Conservation (phyloP, 1,140 invertebrate species). For the Bicyclus anynana region DNA sequence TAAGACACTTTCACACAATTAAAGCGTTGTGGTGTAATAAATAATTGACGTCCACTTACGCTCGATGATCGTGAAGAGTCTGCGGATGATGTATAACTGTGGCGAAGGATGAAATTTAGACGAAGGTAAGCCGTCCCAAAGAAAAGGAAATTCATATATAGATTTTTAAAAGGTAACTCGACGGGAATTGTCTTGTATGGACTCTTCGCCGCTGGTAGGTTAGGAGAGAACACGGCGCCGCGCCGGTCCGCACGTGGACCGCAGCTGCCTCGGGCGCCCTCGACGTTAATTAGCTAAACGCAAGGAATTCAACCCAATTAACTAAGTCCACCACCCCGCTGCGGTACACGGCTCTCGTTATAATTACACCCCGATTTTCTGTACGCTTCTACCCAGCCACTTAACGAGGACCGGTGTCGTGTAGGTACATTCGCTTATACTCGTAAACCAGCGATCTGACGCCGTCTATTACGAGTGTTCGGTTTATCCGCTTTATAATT, state of each 20-base stretch:
- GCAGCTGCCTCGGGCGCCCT: constrained; percentile 46
- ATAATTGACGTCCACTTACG: not conserved
- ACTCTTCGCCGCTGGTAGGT: no score
- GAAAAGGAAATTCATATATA: no score
- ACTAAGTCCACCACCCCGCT: constrained; percentile 28
- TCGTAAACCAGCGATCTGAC: not conserved
- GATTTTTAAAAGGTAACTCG: no score
- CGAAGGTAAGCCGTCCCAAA: no score
- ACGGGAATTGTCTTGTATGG: no score
- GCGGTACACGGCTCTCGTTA: constrained; percentile 26
- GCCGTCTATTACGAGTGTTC: constrained; percentile 1
- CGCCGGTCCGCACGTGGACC: constrained; percentile 45
- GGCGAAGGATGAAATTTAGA: no score
- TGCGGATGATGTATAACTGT: no score
- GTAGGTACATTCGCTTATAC: no score
- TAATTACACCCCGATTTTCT: constrained; percentile 26
- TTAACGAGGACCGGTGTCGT: constrained; percentile 7
- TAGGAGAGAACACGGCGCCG: constrained; percentile 14
- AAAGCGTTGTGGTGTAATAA: constrained; percentile 1
- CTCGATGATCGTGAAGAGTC: no score
- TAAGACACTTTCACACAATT: constrained; percentile 15
- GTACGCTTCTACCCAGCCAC: constrained; percentile 16
- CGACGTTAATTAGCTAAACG: constrained; percentile 61
- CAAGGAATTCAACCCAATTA: constrained; percentile 58
- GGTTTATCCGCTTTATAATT: constrained; percentile 5